Evolutionary conservation across 2,888 invertebrate genomes (phyloP).

Genomic region (Lepeophtheirus nordmannii): DNA sequence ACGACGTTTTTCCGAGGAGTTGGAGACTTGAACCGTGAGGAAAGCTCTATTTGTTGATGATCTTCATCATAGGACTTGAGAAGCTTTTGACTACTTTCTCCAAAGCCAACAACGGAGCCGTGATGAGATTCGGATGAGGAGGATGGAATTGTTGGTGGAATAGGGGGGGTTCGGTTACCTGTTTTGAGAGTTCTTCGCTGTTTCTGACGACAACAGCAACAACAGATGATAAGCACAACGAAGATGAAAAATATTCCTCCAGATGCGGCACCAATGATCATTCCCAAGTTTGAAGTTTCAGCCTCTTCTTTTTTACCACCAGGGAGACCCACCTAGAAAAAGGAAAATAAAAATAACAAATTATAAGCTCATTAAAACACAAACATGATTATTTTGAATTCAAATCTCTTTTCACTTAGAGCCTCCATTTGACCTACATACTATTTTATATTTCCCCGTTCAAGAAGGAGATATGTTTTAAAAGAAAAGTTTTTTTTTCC

Average conservation of each 20-base stretch:
- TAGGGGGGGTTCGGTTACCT: not conserved
- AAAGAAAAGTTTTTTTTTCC: too few species aligned
- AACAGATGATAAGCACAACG: conserved; percentile 4
- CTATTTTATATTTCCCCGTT: too few species aligned
- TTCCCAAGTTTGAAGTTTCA: conserved; percentile 12
- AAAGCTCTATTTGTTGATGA: not conserved
- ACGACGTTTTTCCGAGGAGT: not conserved
- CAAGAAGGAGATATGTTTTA: too few species aligned
- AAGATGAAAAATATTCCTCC: conserved; percentile 18
- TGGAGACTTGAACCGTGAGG: not conserved
- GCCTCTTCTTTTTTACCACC: conserved; percentile 21
- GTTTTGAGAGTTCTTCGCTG: not conserved
- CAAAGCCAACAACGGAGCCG: conserved; percentile 5
- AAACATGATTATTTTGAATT: not conserved
- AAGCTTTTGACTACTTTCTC: conserved; percentile 7
- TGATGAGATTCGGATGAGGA: not conserved
- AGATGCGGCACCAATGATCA: conserved; percentile 17
- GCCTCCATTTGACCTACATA: too few species aligned
- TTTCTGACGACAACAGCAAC: conserved; percentile 16
- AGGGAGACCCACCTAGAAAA: conserved; percentile 17
- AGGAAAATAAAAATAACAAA: not conserved
- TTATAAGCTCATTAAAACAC: not conserved
- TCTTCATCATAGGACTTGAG: not conserved
- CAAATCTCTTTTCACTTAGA: too few species aligned
- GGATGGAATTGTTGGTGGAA: not conserved